Percentiles rank a stretch among this genome's conserved stretches.
phyloP scores from a whole-genome alignment of 2,888 invertebrate genomes.

The Halictus quadricinctus region DNA sequence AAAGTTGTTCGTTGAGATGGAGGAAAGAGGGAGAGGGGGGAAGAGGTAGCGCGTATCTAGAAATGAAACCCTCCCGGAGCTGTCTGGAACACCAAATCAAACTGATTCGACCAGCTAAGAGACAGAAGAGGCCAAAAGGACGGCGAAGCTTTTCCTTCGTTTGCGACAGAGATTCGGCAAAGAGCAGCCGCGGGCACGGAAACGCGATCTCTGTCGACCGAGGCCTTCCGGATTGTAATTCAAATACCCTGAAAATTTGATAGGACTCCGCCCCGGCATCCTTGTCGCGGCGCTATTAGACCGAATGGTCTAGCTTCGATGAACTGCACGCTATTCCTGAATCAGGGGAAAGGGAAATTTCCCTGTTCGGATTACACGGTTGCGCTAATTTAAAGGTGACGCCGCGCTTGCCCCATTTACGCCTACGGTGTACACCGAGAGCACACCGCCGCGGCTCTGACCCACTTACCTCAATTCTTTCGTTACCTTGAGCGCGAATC shows the following conservation, averaged over 20 bases:
- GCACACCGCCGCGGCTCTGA: constrained; percentile 55
- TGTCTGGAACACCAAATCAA: constrained; percentile 44
- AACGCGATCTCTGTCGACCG: constrained; percentile 9
- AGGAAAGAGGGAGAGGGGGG: not conserved
- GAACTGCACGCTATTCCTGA: constrained; percentile 27
- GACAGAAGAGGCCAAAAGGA: not conserved
- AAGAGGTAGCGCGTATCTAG: constrained; percentile 49
- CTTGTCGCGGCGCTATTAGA: not conserved
- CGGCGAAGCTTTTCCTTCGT: constrained; percentile 14
- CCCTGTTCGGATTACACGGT: constrained; percentile 39
- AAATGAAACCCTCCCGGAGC: constrained; percentile 67
- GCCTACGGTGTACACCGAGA: constrained; percentile 52
- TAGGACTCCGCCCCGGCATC: constrained; percentile 2
- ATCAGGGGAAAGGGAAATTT: constrained; percentile 42
- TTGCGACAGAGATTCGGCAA: not conserved
- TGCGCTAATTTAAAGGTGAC: constrained; percentile 57
- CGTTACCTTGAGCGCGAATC: constrained; percentile 53
- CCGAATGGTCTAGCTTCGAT: not conserved
- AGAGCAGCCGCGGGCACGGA: not conserved
- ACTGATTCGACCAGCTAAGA: constrained; percentile 28
- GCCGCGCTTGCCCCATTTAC: constrained; percentile 56
- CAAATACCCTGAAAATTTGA: constrained; percentile 23
- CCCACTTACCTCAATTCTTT: constrained; percentile 67
- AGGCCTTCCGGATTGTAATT: constrained; percentile 20
- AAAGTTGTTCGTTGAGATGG: constrained; percentile 9